These are phyloP conservation scores for Brachionus koreanus DNA, from an alignment of 1,140 invertebrate genomes.

Conservation along the genomic window DNA sequence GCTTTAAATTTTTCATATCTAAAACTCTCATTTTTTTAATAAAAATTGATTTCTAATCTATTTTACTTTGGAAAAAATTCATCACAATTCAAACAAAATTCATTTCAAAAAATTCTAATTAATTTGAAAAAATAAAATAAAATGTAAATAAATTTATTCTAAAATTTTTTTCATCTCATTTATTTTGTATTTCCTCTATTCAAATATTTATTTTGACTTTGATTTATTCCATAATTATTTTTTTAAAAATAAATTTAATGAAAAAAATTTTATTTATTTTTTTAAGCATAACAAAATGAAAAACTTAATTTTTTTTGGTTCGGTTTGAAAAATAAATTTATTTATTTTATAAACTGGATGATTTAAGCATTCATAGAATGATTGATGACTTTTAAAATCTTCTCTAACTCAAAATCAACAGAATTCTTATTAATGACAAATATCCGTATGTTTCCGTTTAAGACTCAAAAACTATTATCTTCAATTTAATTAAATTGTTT, in stretches of 20 bases:
- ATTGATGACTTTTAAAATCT: not conserved
- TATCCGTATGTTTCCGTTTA: too few relatives aligned
- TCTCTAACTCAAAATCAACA: not conserved
- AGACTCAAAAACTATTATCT: too few relatives aligned
- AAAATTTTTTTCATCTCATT: too few relatives aligned
- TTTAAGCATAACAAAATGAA: not conserved
- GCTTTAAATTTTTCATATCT: not conserved
- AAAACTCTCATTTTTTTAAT: not conserved
- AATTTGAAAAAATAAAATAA: too few relatives aligned
- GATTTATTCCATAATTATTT: not conserved
- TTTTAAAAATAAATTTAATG: not conserved
- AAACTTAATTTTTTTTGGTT: too few relatives aligned
- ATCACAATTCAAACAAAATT: not conserved
- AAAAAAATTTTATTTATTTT: not conserved
- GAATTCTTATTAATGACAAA: too few relatives aligned
- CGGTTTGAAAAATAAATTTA: too few relatives aligned
- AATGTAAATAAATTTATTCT: too few relatives aligned
- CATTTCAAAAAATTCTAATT: too few relatives aligned
- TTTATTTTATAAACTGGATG: too few relatives aligned
- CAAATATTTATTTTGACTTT: not conserved
- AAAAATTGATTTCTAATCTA: not conserved
- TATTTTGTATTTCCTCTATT: not conserved
- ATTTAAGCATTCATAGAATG: not conserved
- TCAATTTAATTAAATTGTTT: too few relatives aligned
- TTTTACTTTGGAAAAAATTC: not conserved